Conservation (phyloP, 92 coral and sea anemone species). For the Phenganax stokvisi region DNA sequence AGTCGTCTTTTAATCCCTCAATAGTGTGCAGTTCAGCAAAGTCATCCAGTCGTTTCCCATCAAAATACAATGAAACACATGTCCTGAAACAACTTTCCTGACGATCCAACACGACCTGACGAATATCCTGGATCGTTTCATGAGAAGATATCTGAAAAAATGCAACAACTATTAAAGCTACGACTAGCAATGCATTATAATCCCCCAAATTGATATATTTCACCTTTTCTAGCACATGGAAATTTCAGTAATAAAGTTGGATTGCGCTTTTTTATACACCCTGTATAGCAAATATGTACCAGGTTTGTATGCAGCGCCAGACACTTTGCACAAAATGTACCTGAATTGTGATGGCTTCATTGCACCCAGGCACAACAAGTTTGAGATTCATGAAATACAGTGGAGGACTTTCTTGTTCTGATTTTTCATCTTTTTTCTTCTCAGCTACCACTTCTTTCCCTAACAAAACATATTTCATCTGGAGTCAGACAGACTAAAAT, state of each 20-base stretch:
- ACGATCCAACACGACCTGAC: constrained; percentile 87
- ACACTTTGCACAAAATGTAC: constrained; percentile 39
- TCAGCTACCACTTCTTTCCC: not conserved
- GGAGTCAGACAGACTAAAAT: not conserved
- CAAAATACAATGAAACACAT: constrained; percentile 73
- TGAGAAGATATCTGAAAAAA: constrained; percentile 68
- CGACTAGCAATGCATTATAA: not conserved
- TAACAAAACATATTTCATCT: not conserved
- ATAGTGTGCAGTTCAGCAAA: constrained; percentile 89
- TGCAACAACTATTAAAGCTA: no score
- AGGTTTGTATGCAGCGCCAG: not conserved
- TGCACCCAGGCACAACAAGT: constrained; percentile 81
- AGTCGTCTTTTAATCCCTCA: constrained; percentile 71
- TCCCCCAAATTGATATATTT: not conserved
- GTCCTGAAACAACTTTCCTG: constrained; percentile 94
- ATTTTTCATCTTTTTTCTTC: constrained; percentile 18
- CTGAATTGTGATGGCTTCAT: constrained; percentile 73
- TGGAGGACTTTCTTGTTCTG: constrained; percentile 33
- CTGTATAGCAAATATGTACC: no score
- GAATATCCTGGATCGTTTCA: constrained; percentile 91
- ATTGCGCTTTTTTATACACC: no score
- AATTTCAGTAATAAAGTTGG: no score
- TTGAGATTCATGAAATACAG: constrained; percentile 69
- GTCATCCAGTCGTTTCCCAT: constrained; percentile 92
- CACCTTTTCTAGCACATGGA: not conserved